Evolutionary conservation across 2,797 vertebrate genomes (phyloP).

Genomic region (Sebastes wilsoni): DNA sequence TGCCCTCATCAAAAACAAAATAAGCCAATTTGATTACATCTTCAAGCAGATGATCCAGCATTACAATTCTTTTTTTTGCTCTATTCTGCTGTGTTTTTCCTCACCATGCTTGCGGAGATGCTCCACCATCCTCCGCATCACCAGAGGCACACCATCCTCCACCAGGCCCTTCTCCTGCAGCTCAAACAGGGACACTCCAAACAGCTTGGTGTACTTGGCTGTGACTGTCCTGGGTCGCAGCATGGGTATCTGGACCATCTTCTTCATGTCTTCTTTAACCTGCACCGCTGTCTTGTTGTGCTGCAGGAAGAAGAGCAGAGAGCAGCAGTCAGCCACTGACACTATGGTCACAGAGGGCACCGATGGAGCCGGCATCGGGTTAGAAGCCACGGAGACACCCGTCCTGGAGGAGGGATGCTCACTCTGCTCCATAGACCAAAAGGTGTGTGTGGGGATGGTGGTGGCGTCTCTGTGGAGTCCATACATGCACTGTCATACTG

Average conservation of each 20-base stretch:
- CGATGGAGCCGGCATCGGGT: background rate
- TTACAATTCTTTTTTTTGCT: background rate
- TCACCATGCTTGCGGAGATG: slow-evolving; percentile 87
- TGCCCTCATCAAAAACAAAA: background rate
- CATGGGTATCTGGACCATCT: slow-evolving; percentile 84
- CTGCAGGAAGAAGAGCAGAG: slow-evolving; percentile 82
- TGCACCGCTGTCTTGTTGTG: slow-evolving; percentile 87
- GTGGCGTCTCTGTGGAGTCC: slow-evolving; percentile 4
- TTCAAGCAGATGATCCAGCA: background rate
- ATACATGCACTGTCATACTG: slow-evolving; percentile 2
- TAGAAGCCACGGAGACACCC: background rate
- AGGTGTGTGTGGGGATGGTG: background rate
- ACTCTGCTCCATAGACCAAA: background rate
- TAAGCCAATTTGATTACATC: background rate
- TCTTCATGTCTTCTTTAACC: slow-evolving; percentile 93
- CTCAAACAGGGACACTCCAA: slow-evolving; percentile 83
- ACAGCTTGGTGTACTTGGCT: slow-evolving; percentile 70
- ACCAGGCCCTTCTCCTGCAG: slow-evolving; percentile 83
- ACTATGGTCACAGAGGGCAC: slow-evolving; percentile 18
- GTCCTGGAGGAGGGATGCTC: slow-evolving; percentile 4
- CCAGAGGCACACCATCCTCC: slow-evolving; percentile 84
- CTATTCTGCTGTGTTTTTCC: slow-evolving; percentile 18
- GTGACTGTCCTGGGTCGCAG: slow-evolving; percentile 63
- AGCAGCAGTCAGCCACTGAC: slow-evolving; percentile 69
- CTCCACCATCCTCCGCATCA: slow-evolving; percentile 87